Base-by-base conservation (phyloP, 2,113 vertebrate genomes). In the Recurvirostra avosetta region DNA sequence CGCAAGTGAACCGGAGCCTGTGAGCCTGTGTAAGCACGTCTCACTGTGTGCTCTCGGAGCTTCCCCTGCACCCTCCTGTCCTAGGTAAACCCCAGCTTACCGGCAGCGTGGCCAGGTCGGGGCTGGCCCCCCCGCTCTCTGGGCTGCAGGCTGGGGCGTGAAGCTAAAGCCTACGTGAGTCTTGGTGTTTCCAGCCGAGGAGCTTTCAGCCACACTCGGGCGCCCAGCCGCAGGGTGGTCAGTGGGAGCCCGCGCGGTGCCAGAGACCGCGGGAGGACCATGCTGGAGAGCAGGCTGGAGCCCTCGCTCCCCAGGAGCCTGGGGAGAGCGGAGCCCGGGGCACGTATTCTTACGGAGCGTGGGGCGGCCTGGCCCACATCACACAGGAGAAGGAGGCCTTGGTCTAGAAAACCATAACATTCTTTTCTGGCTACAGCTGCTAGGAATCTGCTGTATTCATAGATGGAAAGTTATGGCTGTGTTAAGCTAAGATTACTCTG, bases 21-120 rank as follows among this genome's bases (percentile, higher is more conserved):
- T 0, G 3, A 17, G 43, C 73, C 52, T 9, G 15, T 0, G 7
- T 0, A 1, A 8, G 88, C 59, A 26, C n/a, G 4, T 5, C 75
- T 41, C 3, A 5, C 9, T 40, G 40, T 2, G 0, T 25, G 22
- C 76, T 49, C 52, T 45, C 0, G 0, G 12, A 40, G 70, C 70
- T 20, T 14, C 5, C 53, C 49, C 32, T 2, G 47, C 27, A 1
- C 0, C 2, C 56, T 82, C 41, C 82, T 9, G 4, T 0, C 56
- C 43, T 0, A 2, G n/a, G n/a, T 2, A 11, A 8, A 16, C 3
- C 74, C 4, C 23, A 2, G 66, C 76, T 50, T 23, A 5, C 49
- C 23, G 11, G 59, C 78, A n/a, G 52, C 9, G 0, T 8, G 65
- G 49, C 41, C 32, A 1, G 10, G 74, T 30, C 45, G 3, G 50